phyloP scores from a whole-genome alignment of 1,140 invertebrate genomes.

The Papilio aristodemus region DNA sequence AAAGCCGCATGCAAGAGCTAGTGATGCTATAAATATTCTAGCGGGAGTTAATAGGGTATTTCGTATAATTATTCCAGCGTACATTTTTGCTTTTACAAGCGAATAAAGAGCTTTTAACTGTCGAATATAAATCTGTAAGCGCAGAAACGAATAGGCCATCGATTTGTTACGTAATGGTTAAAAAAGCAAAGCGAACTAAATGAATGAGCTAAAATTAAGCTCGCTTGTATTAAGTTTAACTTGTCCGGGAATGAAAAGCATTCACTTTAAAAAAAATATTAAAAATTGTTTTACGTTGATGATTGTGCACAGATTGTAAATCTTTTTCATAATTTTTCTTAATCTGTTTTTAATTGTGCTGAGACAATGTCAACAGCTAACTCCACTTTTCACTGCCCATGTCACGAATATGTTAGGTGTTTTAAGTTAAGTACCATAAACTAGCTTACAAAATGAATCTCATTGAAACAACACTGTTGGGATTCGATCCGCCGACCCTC shows the following conservation, averaged over 20 bases:
- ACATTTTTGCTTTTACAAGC: conserved; percentile 30
- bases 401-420: too few relatives aligned
- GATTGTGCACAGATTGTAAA: not conserved
- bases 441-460: too few relatives aligned
- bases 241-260: not conserved
- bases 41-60: conserved; percentile 27
- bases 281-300: not conserved
- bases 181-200: conserved; percentile 20
- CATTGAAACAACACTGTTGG: too few relatives aligned
- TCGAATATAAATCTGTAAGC: conserved; percentile 28
- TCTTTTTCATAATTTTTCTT: too few relatives aligned
- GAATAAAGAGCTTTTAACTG: conserved; percentile 30
- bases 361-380: too few relatives aligned
- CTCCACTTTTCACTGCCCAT: too few relatives aligned
- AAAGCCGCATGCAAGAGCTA: conserved; percentile 15
- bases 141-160: conserved; percentile 21
- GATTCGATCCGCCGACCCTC: too few relatives aligned
- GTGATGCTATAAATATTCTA: conserved; percentile 24
- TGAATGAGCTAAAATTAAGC: conserved; percentile 14
- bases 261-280: not conserved
- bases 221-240: conserved; percentile 11
- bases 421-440: too few relatives aligned
- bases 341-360: too few relatives aligned
- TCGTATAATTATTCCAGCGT: conserved; percentile 25
- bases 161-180: conserved; percentile 20